Conservation (phyloP, 2,888 invertebrate genomes). For the Orthosia gracilis region DNA sequence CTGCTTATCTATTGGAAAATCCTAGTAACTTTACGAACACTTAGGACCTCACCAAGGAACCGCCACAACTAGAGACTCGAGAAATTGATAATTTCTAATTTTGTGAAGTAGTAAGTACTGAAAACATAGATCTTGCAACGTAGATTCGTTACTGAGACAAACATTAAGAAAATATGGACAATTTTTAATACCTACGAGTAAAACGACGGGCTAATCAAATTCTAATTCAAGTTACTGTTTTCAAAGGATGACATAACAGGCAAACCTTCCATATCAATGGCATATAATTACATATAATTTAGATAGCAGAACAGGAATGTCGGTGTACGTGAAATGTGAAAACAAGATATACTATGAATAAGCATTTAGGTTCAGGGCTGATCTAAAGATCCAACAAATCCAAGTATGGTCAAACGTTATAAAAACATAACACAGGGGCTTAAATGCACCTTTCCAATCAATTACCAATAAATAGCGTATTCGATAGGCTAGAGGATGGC, state of each 20-base stretch:
- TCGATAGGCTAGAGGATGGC: conserved; percentile 85
- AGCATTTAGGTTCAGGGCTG: conserved; percentile 55
- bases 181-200: too few relatives aligned
- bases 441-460: conserved; percentile 90
- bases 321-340: conserved; percentile 60
- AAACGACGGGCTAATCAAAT: not conserved
- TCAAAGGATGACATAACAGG: conserved; percentile 18
- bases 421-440: conserved; percentile 79
- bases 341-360: conserved; percentile 52
- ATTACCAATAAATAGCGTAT: conserved; percentile 90
- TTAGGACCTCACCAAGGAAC: too few relatives aligned
- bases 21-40: too few relatives aligned
- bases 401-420: conserved; percentile 76
- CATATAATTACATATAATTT: conserved; percentile 32
- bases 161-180: too few relatives aligned
- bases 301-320: conserved; percentile 40
- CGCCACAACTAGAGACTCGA: too few relatives aligned
- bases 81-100: too few relatives aligned
- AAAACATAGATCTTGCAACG: too few relatives aligned
- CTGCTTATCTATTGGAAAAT: too few relatives aligned
- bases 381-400: conserved; percentile 71
- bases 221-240: conserved; percentile 1
- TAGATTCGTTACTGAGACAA: too few relatives aligned
- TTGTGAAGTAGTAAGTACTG: too few relatives aligned
- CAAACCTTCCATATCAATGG: conserved; percentile 8